Evolutionary conservation across 2,113 vertebrate genomes (phyloP), one percentile per base, ranked within the genome.

Genomic region (Sterrhoptilus dennistouni): DNA sequence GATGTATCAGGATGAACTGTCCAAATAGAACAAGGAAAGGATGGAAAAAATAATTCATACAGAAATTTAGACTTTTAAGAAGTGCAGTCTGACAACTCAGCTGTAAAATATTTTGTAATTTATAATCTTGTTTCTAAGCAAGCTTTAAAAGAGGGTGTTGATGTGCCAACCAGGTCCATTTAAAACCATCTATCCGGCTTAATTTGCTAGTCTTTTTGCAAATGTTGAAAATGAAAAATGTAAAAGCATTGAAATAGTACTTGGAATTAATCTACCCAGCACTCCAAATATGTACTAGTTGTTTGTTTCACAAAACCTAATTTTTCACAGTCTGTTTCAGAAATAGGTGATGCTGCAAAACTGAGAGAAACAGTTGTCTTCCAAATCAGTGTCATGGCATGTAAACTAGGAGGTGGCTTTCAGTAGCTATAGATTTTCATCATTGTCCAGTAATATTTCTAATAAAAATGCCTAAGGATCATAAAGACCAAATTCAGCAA

Each of bases 401-500:
- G 56, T 76, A 87, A 88, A 83, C 36, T 63, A 87, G 53, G 59
- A 93, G 70, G 35, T 79, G 31, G 36, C 72, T 82, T 92, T 74
- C 47, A 91, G 54, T 64, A 78, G 36, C 76, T 60, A 8, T 3
- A 28, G 23, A 85, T 95, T 96, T 95, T 93, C 65, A 42, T 93
- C 78, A 65, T 44, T 93, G 60, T 69, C 90, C 68, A n/a, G 4
- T 74, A 65, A 65, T 35, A 47, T 78, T 94, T 63, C 50, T 86
- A 57, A 56, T 22, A 77, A 94, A 94, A 94, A 75, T n/a, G 49
- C 71, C 49, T 53, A 15, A 82, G 61, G 61, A 64, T 54, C 44
- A 13, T 63, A 49, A 93, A 94, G 40, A 47, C 19, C n/a, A 21
- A 23, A 83, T 60, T 88, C 90, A 94, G 90, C 92, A 95, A 69